phyloP scores from a whole-genome alignment of 2,888 invertebrate species.

The Megamerina dolium region DNA sequence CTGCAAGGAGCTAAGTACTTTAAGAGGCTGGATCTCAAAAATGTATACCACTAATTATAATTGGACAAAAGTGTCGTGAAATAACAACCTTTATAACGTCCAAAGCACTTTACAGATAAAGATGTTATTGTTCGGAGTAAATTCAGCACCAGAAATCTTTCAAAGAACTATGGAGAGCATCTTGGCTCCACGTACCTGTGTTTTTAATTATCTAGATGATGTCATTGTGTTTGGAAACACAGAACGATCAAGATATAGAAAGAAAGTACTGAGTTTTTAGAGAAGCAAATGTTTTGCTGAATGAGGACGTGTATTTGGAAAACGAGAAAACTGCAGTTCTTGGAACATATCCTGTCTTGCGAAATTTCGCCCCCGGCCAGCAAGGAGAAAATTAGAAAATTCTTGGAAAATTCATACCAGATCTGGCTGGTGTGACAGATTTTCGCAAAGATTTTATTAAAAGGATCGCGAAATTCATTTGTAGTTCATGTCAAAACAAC shows the following conservation, averaged over 20 bases:
- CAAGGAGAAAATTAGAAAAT: constrained; percentile 14
- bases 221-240: constrained; percentile 26
- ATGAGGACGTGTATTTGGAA: no score
- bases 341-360: no score
- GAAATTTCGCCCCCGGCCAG: no score
- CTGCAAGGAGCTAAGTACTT: no score
- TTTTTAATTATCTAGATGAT: constrained; percentile 24
- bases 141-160: constrained; percentile 23
- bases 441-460: constrained; percentile 14
- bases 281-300: no score
- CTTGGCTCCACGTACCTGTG: constrained; percentile 26
- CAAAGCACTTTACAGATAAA: no score
- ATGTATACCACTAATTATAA: constrained; percentile 27
- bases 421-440: constrained; percentile 16
- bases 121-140: constrained; percentile 35
- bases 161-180: constrained; percentile 29
- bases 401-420: constrained; percentile 19
- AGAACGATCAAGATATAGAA: no score
- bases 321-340: no score
- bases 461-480: constrained; percentile 15
- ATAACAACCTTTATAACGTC: constrained; percentile 15
- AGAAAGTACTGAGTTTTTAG: no score
- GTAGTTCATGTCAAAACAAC: constrained; percentile 12
- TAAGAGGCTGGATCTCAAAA: constrained; percentile 27
- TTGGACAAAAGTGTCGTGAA: constrained; percentile 12